Conservation (phyloP, 2,797 vertebrate genomes). For the Eidolon dupreanum region DNA sequence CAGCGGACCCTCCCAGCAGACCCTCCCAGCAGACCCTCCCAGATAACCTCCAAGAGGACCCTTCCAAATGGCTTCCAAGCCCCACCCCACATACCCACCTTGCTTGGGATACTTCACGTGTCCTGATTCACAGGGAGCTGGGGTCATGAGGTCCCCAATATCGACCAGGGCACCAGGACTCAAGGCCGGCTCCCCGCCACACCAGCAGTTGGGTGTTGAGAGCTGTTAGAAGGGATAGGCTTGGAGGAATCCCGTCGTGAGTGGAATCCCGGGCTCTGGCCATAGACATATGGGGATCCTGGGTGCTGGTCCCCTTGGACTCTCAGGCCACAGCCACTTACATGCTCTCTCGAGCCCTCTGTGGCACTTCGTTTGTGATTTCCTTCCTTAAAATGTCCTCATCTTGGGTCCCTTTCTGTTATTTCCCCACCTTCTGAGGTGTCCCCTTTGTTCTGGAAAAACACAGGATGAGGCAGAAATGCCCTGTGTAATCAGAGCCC, state of each 20-base stretch:
- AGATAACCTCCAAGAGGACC: too few relatives aligned
- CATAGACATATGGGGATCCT: fast-evolving
- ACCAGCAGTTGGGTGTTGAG: neutral
- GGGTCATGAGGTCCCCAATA: neutral
- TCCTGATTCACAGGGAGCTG: neutral
- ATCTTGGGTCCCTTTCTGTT: neutral
- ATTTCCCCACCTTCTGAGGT: conserved; percentile 49
- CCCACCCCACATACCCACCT: too few relatives aligned
- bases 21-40: too few relatives aligned
- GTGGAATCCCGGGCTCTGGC: neutral
- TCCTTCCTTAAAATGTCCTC: neutral
- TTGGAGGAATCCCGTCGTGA: fast-evolving
- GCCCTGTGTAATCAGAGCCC: conserved; percentile 45
- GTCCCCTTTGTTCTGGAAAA: conserved; percentile 67
- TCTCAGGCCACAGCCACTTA: neutral
- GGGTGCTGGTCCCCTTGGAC: neutral
- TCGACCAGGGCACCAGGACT: neutral
- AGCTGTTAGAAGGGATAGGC: neutral
- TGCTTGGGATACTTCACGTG: neutral
- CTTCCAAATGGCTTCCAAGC: too few relatives aligned
- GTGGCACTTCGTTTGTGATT: neutral
- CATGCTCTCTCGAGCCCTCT: neutral
- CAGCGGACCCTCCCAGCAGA: neutral
- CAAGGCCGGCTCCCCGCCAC: neutral
- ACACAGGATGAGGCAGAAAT: neutral